Evolutionary conservation across 2,113 vertebrate genomes (phyloP).

Genomic region (Calidris pygmaea): DNA sequence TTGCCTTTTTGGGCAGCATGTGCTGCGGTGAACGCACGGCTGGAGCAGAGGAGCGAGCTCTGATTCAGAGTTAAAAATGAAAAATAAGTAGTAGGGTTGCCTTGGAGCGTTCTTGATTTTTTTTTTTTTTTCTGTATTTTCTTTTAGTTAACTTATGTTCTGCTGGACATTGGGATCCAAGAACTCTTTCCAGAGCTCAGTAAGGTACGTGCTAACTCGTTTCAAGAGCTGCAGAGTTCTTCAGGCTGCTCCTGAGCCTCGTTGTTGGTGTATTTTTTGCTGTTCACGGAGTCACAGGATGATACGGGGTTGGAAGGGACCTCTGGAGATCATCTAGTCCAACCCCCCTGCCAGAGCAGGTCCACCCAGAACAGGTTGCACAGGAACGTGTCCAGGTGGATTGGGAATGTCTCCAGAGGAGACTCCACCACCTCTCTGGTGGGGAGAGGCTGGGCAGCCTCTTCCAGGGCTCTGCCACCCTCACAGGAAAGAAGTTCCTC

Average conservation of each 20-base stretch:
- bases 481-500: too few relatives aligned
- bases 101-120: neutral
- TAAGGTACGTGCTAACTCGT: conserved; percentile 71
- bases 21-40: neutral
- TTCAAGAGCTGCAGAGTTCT: neutral
- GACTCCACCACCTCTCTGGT: too few relatives aligned
- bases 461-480: too few relatives aligned
- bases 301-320: too few relatives aligned
- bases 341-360: too few relatives aligned
- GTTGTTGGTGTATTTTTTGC: neutral
- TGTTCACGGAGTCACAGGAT: neutral
- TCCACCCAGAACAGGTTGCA: too few relatives aligned
- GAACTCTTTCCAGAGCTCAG: conserved; percentile 93
- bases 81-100: neutral
- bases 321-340: too few relatives aligned
- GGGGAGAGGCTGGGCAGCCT: too few relatives aligned
- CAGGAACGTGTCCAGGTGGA: too few relatives aligned
- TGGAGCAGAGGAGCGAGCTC: neutral
- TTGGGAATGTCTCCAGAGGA: too few relatives aligned
- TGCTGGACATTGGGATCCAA: conserved; percentile 90
- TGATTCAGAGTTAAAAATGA: neutral
- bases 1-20: neutral
- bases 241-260: neutral
- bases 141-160: conserved; percentile 89
- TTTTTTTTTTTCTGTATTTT: neutral